These are phyloP conservation scores for Alauda arvensis DNA, from an alignment of 2,797 vertebrate species.

Conservation along the genomic window DNA sequence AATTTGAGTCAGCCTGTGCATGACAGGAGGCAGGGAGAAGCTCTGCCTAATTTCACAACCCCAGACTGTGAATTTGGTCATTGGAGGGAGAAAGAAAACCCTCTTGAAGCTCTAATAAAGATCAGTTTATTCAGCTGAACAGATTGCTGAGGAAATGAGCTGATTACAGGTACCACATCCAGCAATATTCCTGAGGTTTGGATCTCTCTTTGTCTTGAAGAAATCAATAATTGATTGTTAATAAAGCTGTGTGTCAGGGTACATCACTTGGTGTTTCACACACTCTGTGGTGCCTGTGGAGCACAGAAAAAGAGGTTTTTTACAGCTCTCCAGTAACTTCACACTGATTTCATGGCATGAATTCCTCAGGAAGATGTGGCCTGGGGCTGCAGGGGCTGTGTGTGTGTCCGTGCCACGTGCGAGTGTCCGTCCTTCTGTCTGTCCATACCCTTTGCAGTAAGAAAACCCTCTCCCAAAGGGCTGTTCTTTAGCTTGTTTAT, in stretches of 20 bases:
- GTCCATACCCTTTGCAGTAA: fast-evolving
- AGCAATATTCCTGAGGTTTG: background rate
- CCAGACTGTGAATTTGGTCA: background rate
- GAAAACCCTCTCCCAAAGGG: background rate
- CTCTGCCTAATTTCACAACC: background rate
- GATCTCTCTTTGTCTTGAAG: background rate
- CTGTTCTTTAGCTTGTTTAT: background rate
- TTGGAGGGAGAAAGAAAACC: fast-evolving
- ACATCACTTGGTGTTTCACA: background rate
- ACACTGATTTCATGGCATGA: background rate
- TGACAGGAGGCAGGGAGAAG: background rate
- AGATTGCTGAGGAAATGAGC: background rate
- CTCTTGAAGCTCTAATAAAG: background rate
- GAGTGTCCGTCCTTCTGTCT: fast-evolving
- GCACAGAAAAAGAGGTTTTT: background rate
- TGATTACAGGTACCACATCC: fast-evolving
- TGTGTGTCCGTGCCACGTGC: fast-evolving
- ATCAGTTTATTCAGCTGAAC: background rate
- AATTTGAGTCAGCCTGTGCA: background rate
- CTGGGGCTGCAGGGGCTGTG: background rate
- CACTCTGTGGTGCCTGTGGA: fast-evolving
- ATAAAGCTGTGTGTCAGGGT: fast-evolving
- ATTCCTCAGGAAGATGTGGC: fast-evolving
- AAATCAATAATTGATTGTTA: fast-evolving
- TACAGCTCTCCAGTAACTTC: background rate